These are phyloP conservation scores for Catocala fraxini DNA, from an alignment of 2,888 invertebrate genomes.

Conservation along the genomic window DNA sequence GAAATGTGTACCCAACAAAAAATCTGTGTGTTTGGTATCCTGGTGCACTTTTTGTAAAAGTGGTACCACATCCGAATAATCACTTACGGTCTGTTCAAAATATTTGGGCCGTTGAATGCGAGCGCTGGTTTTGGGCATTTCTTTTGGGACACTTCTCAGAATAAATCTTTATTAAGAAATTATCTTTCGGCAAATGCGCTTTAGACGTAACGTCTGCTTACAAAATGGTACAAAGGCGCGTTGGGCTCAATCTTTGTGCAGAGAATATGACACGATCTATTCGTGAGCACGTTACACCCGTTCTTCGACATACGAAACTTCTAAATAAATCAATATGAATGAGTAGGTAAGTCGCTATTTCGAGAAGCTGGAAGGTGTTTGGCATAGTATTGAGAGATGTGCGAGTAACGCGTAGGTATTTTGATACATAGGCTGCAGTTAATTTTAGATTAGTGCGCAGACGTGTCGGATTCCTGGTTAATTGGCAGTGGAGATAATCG, in stretches of 20 bases:
- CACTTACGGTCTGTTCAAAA: constrained; percentile 85
- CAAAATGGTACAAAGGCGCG: constrained; percentile 33
- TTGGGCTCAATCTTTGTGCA: constrained; percentile 24
- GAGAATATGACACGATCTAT: constrained; percentile 53
- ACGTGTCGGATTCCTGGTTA: constrained; percentile 86
- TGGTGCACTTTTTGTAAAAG: constrained; percentile 84
- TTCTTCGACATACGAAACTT: constrained; percentile 61
- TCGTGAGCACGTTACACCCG: constrained; percentile 53
- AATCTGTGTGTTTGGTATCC: constrained; percentile 83
- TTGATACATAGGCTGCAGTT: constrained; percentile 88
- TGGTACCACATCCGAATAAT: constrained; percentile 87
- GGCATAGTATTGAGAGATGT: constrained; percentile 87
- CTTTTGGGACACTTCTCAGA: constrained; percentile 79
- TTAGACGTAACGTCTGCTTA: constrained; percentile 60
- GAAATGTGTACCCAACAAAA: constrained; percentile 82
- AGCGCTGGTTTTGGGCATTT: constrained; percentile 71
- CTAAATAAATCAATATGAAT: constrained; percentile 81
- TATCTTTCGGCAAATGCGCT: constrained; percentile 56
- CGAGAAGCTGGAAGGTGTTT: constrained; percentile 86
- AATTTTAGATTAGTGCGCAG: constrained; percentile 87
- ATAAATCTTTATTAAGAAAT: constrained; percentile 65
- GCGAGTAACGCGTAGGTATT: constrained; percentile 86
- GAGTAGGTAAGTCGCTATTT: constrained; percentile 80
- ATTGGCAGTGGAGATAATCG: constrained; percentile 85
- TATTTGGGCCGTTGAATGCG: constrained; percentile 83